Evolutionary conservation across 2,113 vertebrate species (phyloP).

Genomic region (Dendrocopos noguchii): DNA sequence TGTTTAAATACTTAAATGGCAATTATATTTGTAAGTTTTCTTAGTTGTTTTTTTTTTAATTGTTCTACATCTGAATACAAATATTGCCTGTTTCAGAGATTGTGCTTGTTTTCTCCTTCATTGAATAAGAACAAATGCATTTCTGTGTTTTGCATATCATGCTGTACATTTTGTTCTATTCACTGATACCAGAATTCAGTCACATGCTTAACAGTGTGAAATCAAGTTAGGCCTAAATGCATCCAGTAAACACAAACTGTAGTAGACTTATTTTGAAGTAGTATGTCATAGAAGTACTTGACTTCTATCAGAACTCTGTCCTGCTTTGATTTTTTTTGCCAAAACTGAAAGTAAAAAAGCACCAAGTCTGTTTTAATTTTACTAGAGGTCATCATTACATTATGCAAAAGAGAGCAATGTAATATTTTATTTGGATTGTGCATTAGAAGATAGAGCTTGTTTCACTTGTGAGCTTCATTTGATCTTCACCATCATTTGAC

Average conservation of each 20-base stretch:
- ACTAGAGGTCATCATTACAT: neutral
- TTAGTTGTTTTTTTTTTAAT: neutral
- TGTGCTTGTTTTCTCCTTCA: neutral
- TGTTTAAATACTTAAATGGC: neutral
- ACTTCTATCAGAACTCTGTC: neutral
- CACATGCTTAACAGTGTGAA: neutral
- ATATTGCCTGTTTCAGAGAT: neutral
- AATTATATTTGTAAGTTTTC: neutral
- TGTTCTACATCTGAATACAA: neutral
- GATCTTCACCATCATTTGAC: no score
- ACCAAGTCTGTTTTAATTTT: constrained; percentile 3
- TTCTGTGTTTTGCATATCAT: neutral
- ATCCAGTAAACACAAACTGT: neutral
- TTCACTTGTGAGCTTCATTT: constrained; percentile 21
- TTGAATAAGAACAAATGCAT: neutral
- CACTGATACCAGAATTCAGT: neutral
- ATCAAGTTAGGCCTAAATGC: neutral
- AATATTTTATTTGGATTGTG: neutral
- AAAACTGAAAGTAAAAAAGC: neutral
- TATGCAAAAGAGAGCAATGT: neutral
- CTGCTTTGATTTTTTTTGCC: neutral
- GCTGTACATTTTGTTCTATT: neutral
- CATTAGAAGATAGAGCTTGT: neutral
- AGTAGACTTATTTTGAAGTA: neutral
- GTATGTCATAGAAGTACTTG: neutral